Evolutionary conservation across 2,113 vertebrate species (phyloP).

Genomic region (Gasterosteus nipponicus): DNA sequence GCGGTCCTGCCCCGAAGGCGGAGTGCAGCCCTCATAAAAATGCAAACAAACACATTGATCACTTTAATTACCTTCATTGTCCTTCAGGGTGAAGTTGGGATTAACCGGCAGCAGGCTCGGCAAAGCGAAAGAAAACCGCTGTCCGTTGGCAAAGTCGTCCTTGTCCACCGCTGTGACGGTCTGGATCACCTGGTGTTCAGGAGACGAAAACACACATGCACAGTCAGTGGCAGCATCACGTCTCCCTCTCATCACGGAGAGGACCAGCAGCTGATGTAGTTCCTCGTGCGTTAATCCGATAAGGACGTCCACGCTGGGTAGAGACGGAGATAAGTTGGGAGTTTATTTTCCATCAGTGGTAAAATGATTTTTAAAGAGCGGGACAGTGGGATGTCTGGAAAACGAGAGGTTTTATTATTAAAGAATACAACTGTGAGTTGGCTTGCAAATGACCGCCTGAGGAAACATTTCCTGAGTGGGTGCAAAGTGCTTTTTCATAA

Average conservation of each 20-base stretch:
- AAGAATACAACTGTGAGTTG: background rate
- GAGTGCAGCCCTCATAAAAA: conserved; percentile 48
- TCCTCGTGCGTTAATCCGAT: background rate
- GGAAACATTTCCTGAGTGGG: conserved; percentile 10
- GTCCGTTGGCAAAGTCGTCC: conserved; percentile 95
- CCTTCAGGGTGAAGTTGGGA: conserved; percentile 96
- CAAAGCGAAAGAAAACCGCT: conserved; percentile 90
- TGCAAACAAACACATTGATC: conserved; percentile 65
- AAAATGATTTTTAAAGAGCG: conserved; percentile 15
- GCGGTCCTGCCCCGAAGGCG: conserved; percentile 4
- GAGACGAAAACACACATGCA: conserved; percentile 14
- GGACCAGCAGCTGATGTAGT: background rate
- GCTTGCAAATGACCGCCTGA: conserved; percentile 7
- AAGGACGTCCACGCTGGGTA: conserved; percentile 6
- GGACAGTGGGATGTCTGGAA: conserved; percentile 1
- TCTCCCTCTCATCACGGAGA: conserved; percentile 11
- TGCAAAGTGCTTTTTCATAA: background rate
- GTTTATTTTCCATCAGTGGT: background rate
- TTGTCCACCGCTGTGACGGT: conserved; percentile 94
- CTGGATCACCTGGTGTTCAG: conserved; percentile 89
- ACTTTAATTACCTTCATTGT: conserved; percentile 92
- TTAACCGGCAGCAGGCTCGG: conserved; percentile 86
- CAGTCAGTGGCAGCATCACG: conserved; percentile 13
- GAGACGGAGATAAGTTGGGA: background rate
- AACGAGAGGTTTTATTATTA: background rate